Evolutionary conservation across 2,888 invertebrate genomes (phyloP), one percentile per base, ranked within the genome.

Genomic region (Ceramica pisi): DNA sequence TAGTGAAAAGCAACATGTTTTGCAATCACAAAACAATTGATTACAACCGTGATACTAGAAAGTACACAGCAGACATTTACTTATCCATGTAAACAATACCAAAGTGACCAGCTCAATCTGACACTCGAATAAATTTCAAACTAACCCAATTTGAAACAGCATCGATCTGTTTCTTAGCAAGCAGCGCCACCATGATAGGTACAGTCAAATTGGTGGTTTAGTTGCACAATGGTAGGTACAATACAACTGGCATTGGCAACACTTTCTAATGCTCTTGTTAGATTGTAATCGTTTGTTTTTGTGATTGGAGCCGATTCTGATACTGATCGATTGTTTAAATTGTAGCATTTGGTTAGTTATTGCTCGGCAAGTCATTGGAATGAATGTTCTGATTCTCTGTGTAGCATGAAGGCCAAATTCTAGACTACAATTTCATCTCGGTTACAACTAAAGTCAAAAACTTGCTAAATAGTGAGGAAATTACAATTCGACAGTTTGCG

Each of bases 191-290:
- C 4, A 0, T 9, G 4, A 65, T 12, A 44, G 14, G 0, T 44
- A 50, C 19, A 21, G 26, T 8, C 50, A 21, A 21, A 50, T 14
- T 72, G 56, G 67, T 19, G 14, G 6, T 0, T 4, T 14, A 3
- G 14, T 78, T 75, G 12, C 75, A 48, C 75, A 75, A 75, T 63
- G 1, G 1, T 48, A 1, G 26, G 23, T 50, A 66, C 21, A 44
- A 5, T 38, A 53, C 63, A 10, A 46, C 51, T 26, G 16, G 41
- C 64, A 63, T n/a, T 71, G 9, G 67, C 3, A 38, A 44, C 44
- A 55, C 79, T 76, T 76, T 79, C 76, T 76, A 76, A 76, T 79
- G 41, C 46, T 31, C 72, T 78, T 60, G 73, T 79, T 64, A 44
- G 26, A 53, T 57, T 48, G 12, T 16, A 12, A 55, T 60, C 44